phyloP scores from a whole-genome alignment of 92 coral and sea anemone genomes.

The Actinernus sp. region DNA sequence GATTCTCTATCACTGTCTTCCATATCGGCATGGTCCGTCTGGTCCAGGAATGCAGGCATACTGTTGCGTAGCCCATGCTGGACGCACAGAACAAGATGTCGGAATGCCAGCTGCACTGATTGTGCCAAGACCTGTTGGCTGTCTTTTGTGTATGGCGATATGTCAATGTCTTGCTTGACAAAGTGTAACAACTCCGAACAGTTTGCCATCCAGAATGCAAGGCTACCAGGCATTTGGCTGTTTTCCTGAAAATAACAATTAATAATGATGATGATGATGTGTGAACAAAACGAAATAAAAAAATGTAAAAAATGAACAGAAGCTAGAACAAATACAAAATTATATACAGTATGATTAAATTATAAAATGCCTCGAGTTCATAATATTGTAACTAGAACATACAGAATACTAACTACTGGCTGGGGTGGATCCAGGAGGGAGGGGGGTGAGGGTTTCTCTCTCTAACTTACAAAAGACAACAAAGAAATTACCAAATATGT shows the following conservation, averaged over 20 bases:
- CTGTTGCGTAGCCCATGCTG: conserved; percentile 80
- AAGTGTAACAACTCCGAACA: conserved; percentile 94
- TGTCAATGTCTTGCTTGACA: conserved; percentile 82
- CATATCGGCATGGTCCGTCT: conserved; percentile 88
- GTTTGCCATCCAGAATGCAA: conserved; percentile 99
- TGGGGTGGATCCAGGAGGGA: too few relatives aligned
- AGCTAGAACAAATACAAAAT: too few relatives aligned
- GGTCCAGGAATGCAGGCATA: conserved; percentile 94
- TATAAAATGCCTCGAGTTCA: too few relatives aligned
- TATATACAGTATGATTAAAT: too few relatives aligned
- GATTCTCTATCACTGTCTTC: conserved; percentile 87
- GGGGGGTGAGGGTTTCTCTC: too few relatives aligned
- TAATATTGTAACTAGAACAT: too few relatives aligned
- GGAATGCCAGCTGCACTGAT: conserved; percentile 95
- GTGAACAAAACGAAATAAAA: too few relatives aligned
- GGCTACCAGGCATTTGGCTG: conserved; percentile 85
- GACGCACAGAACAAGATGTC: conserved; percentile 89
- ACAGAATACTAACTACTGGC: too few relatives aligned
- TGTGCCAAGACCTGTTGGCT: conserved; percentile 81
- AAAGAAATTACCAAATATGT: too few relatives aligned
- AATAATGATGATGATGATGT: too few relatives aligned
- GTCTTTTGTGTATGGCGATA: conserved; percentile 75
- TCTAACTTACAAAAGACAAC: too few relatives aligned
- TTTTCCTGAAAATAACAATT: conserved; percentile 79
- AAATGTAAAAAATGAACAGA: too few relatives aligned